phyloP scores from a whole-genome alignment of 2,113 vertebrate species.

The Heliornis fulica region DNA sequence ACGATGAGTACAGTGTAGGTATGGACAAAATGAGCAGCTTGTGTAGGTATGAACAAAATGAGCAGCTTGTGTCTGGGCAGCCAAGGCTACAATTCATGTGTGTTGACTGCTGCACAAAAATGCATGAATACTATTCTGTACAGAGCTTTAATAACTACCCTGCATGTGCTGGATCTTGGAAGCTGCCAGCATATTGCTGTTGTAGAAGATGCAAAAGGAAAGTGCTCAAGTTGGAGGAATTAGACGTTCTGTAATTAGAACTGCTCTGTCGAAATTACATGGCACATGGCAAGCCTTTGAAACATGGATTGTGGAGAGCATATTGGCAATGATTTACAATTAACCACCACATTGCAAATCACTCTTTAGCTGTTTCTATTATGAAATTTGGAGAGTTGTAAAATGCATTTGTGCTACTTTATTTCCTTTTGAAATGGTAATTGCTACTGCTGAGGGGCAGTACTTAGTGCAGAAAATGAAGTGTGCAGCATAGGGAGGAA shows the following conservation, averaged over 20 bases:
- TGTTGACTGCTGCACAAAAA: background rate
- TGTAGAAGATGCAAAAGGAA: background rate
- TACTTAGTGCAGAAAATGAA: conserved; percentile 65
- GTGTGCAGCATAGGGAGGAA: conserved; percentile 29
- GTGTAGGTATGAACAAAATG: background rate
- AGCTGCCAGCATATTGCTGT: background rate
- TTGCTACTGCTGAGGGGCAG: conserved; percentile 53
- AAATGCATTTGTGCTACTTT: conserved; percentile 57
- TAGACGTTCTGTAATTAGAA: conserved; percentile 19
- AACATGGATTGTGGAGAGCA: background rate
- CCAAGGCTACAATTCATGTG: background rate
- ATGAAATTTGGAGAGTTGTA: conserved; percentile 46
- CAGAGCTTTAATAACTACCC: background rate
- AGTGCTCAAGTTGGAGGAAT: background rate
- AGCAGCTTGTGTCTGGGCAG: background rate
- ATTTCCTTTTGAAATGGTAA: conserved; percentile 65
- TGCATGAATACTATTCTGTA: background rate
- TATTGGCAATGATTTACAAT: conserved; percentile 34
- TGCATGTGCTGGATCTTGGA: background rate
- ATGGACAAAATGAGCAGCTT: background rate
- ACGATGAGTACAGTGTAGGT: background rate
- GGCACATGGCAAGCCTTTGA: background rate
- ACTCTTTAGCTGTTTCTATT: conserved; percentile 28
- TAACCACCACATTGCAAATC: conserved; percentile 35
- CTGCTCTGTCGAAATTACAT: conserved; percentile 9